Evolutionary conservation across 2,888 invertebrate genomes (phyloP).

Genomic region (Melieria omissa): DNA sequence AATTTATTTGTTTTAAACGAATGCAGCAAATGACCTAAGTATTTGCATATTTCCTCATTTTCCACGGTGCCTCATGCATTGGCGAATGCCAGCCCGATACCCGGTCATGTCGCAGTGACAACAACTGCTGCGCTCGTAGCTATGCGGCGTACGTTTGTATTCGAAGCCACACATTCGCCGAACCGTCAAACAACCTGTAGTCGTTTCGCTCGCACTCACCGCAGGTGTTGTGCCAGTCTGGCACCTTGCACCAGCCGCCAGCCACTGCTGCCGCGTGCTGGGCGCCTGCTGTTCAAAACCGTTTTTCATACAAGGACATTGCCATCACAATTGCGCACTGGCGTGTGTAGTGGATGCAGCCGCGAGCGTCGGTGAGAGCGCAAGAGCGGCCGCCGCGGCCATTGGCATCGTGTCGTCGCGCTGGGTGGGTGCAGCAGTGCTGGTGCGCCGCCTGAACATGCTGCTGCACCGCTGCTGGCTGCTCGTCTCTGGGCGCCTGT

Average conservation of each 20-base stretch:
- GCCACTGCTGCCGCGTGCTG: slow-evolving; percentile 47
- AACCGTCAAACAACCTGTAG: slow-evolving; percentile 1
- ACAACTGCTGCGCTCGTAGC: no score
- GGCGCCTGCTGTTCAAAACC: slow-evolving; percentile 60
- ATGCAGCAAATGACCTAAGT: no score
- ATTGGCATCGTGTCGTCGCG: neutral
- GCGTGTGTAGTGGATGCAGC: neutral
- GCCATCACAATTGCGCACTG: slow-evolving; percentile 53
- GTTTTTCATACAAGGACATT: slow-evolving; percentile 68
- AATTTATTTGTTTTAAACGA: no score
- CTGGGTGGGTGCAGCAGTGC: neutral
- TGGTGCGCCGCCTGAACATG: neutral
- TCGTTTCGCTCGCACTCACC: slow-evolving; percentile 14
- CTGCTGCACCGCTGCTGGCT: slow-evolving; percentile 1
- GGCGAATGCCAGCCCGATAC: no score
- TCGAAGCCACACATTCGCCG: no score
- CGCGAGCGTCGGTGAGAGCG: neutral
- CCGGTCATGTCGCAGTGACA: no score
- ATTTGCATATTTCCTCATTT: no score
- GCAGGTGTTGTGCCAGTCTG: neutral
- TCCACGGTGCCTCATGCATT: no score
- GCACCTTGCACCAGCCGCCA: slow-evolving; percentile 15
- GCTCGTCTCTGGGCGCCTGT: slow-evolving; percentile 58
- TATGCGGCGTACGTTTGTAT: no score
- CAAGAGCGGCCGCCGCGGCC: neutral